Base-by-base conservation (phyloP, 2,797 vertebrate species). In the Enteromius afrohamiltoni region DNA sequence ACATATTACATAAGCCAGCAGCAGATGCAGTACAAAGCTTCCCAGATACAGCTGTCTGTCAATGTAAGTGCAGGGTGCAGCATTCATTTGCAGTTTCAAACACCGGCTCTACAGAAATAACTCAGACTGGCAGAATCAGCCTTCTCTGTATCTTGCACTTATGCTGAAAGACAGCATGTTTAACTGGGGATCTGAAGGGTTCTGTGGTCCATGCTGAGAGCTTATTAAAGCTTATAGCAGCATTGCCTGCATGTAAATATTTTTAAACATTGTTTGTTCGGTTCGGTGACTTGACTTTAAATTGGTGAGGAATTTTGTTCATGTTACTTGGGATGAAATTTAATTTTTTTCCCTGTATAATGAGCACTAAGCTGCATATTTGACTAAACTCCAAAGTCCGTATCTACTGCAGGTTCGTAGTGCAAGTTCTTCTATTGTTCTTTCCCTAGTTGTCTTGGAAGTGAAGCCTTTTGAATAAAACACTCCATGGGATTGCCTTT, bases 1-100 rank as follows among this genome's bases (percentile, higher is more conserved):
- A 90, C 77, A 86, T 87, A 75, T 91, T 92, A 88, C 88, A 89
- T 91, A 92, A 93, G 82, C 67, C 53, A 75, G 73, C 53, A 82
- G 82, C 71, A 76, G 70, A 86, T 79, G 45, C 71, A 71, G 17
- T 55, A 55, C 82, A 62, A 74, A 86, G 76, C 80, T 67, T 73
- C 67, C 13, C 85, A 84, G 85, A 87, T 78, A 29, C 40, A 78
- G 68, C 67, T 49, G 77, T 91, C 86, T 60, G 85, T 87, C 77
- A 90, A 37, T 80, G 86, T 84, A 85, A 83, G 80, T 83, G 80
- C 62, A n/a, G 62, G 31, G 60, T 83, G 34, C 80, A 55, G 80
- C 73, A 76, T 76, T 83, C 60, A 76, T 83, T 77, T 68, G 73
- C 81, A 55, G 45, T 83, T 83, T 77, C 73, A 83, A 77, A 83